Conservation (phyloP, 2,113 vertebrate species). For the Misgurnus mizolepis region DNA sequence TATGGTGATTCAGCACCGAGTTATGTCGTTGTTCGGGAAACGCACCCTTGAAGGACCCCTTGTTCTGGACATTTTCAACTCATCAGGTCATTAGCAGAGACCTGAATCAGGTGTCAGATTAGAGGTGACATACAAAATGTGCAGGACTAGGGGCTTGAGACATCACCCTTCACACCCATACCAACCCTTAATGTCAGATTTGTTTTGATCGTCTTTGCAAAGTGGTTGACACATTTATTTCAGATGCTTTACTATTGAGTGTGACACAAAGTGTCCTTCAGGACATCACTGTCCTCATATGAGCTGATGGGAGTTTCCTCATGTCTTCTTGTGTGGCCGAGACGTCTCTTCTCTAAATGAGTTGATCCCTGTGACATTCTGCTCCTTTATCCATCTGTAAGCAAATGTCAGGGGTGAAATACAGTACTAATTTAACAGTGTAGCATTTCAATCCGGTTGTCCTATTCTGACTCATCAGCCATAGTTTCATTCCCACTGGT, state of each 20-base stretch:
- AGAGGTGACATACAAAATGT: no score
- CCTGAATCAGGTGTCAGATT: no score
- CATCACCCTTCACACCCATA: no score
- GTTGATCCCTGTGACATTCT: constrained; percentile 62
- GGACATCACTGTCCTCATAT: constrained; percentile 13
- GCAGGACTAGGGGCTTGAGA: no score
- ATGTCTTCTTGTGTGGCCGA: constrained; percentile 68
- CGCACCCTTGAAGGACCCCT: no score
- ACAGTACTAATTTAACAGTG: constrained; percentile 64
- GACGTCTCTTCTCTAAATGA: constrained; percentile 49
- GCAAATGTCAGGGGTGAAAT: constrained; percentile 60
- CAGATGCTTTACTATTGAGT: not conserved
- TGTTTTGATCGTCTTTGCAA: not conserved
- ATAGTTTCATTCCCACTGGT: not conserved
- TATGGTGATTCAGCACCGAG: no score
- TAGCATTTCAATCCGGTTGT: constrained; percentile 51
- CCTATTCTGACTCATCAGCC: constrained; percentile 25
- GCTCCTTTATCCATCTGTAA: constrained; percentile 70
- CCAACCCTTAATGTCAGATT: not conserved
- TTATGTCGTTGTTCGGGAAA: no score
- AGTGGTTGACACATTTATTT: not conserved
- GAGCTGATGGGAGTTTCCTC: not conserved
- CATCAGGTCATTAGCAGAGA: no score
- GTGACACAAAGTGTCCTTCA: constrained; percentile 4
- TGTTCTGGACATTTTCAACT: no score